phyloP scores from a whole-genome alignment of 1,140 invertebrate species.

The Sitobion miscanthi region DNA sequence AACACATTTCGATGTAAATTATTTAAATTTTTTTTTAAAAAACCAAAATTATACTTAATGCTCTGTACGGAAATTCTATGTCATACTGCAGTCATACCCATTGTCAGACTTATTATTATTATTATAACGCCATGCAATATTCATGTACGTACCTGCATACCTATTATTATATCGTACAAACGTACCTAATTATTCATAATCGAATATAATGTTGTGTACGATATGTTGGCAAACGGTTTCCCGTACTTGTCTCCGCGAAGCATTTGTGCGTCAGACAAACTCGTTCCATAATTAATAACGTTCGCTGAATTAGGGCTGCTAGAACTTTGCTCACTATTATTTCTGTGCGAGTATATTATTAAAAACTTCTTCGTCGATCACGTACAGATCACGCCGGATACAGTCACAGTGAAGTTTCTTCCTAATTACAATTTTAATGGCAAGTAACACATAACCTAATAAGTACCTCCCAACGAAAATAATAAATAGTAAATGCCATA shows the following conservation, averaged over 20 bases:
- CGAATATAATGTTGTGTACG: background rate
- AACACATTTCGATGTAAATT: background rate
- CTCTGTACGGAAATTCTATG: background rate
- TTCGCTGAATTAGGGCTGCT: background rate
- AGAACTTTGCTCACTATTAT: slow-evolving; percentile 1
- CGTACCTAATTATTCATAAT: background rate
- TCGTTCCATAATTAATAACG: slow-evolving; percentile 18
- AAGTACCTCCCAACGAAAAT: background rate
- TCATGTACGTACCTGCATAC: background rate
- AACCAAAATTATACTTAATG: background rate
- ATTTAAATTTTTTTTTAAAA: background rate
- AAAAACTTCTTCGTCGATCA: background rate
- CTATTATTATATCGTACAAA: too few relatives aligned
- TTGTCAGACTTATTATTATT: background rate
- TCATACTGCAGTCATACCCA: background rate
- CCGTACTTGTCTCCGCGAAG: background rate
- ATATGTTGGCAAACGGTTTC: background rate
- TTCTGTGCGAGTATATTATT: background rate
- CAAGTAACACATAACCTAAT: background rate
- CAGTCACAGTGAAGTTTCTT: background rate
- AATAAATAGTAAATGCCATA: background rate
- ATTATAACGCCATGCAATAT: background rate
- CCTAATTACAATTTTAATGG: background rate
- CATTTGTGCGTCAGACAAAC: slow-evolving; percentile 7
- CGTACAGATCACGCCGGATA: background rate